phyloP scores from a whole-genome alignment of 2,113 vertebrate genomes.

The Scalopus aquaticus region DNA sequence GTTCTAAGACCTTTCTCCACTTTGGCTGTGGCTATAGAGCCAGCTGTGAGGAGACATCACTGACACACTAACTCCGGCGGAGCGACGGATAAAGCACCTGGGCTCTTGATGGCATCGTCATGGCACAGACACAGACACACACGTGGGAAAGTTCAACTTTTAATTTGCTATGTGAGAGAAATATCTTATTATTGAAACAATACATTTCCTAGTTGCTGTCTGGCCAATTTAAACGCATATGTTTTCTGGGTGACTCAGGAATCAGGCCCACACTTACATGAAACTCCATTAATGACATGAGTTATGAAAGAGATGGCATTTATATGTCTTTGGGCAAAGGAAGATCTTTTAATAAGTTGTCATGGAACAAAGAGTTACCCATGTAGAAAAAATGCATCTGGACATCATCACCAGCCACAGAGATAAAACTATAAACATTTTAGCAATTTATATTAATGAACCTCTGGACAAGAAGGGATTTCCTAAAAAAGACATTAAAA shows the following conservation, averaged over 20 bases:
- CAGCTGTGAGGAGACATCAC: neutral
- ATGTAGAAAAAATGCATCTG: neutral
- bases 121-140: neutral
- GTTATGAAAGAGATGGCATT: neutral
- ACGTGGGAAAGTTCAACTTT: neutral
- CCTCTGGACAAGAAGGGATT: neutral
- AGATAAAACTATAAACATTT: neutral
- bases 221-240: accelerated
- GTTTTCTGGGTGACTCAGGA: neutral
- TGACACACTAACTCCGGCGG: neutral
- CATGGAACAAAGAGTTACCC: neutral
- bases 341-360: neutral
- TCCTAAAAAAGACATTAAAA: neutral
- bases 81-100: neutral
- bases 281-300: neutral
- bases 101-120: no score
- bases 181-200: neutral
- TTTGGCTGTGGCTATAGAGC: neutral
- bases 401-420: neutral
- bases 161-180: neutral
- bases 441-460: neutral
- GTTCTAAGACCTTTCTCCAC: neutral
- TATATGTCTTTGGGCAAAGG: neutral
- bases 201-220: neutral
- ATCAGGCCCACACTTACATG: neutral